Conservation (phyloP, 2,797 vertebrate species). For the Falco cherrug region DNA sequence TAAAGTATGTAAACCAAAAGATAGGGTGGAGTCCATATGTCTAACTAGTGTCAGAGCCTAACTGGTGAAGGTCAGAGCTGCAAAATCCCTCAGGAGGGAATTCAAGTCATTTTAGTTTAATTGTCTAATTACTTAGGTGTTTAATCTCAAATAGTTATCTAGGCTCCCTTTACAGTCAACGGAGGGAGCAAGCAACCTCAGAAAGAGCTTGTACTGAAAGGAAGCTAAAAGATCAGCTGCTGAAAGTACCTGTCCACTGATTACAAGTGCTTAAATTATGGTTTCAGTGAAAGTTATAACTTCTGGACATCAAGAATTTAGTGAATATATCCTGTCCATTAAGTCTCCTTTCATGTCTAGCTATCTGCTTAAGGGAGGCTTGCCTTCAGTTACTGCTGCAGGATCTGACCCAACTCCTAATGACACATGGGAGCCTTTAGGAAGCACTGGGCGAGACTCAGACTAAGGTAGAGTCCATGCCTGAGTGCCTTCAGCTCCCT, state of each 20-base stretch:
- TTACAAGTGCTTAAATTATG: background rate
- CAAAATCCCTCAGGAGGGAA: background rate
- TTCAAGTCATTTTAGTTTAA: background rate
- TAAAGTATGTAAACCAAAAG: background rate
- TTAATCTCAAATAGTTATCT: background rate
- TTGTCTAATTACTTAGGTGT: background rate
- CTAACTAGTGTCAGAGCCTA: background rate
- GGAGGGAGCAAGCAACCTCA: background rate
- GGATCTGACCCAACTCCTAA: background rate
- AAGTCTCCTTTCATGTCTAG: background rate
- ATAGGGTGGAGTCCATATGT: background rate
- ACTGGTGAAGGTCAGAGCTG: background rate
- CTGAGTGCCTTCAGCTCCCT: slow-evolving; percentile 6
- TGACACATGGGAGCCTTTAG: background rate
- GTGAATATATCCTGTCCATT: background rate
- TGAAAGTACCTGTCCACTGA: background rate
- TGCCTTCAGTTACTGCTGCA: background rate
- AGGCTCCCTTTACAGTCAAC: background rate
- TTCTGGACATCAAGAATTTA: background rate
- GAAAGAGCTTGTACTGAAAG: background rate
- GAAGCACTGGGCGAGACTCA: background rate
- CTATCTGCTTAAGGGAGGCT: background rate
- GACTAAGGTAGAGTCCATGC: background rate
- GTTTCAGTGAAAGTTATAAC: background rate
- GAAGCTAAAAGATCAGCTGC: background rate